These are phyloP conservation scores for Mythimna lalbum DNA, from an alignment of 2,888 invertebrate species.

Conservation along the genomic window DNA sequence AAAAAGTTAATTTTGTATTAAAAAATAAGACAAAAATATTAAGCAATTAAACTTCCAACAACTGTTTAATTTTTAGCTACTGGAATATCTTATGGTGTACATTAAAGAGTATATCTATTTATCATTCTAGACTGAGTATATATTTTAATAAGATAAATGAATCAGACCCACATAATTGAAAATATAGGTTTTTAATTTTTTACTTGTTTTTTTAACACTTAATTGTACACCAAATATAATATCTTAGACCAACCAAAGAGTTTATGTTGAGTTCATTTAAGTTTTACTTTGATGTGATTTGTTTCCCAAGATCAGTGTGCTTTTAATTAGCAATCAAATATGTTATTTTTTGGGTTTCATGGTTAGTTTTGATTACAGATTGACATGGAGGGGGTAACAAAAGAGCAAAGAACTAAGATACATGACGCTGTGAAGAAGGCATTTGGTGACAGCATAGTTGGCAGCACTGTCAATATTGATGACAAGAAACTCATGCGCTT, in stretches of 20 bases:
- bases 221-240: too few species aligned
- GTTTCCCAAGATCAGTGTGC: background rate
- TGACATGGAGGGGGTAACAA: conserved; percentile 92
- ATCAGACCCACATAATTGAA: background rate
- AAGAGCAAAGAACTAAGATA: conserved; percentile 93
- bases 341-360: too few species aligned
- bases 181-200: background rate
- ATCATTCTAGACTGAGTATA: background rate
- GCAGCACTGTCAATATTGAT: conserved; percentile 92
- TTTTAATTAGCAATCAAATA: background rate
- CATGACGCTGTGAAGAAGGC: conserved; percentile 93
- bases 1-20: too few species aligned
- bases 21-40: too few species aligned
- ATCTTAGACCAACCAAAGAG: too few species aligned
- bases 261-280: too few species aligned
- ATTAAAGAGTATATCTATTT: too few species aligned
- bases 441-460: conserved; percentile 92
- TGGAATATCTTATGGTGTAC: too few species aligned
- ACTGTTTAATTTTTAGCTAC: too few species aligned
- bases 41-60: too few species aligned
- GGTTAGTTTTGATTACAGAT: conserved; percentile 80
- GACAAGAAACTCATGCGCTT: conserved; percentile 92
- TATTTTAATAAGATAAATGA: background rate
- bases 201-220: too few species aligned
- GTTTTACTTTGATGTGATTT: background rate